Base-by-base conservation (phyloP, 2,888 invertebrate genomes). In the Drosophila ustulata region DNA sequence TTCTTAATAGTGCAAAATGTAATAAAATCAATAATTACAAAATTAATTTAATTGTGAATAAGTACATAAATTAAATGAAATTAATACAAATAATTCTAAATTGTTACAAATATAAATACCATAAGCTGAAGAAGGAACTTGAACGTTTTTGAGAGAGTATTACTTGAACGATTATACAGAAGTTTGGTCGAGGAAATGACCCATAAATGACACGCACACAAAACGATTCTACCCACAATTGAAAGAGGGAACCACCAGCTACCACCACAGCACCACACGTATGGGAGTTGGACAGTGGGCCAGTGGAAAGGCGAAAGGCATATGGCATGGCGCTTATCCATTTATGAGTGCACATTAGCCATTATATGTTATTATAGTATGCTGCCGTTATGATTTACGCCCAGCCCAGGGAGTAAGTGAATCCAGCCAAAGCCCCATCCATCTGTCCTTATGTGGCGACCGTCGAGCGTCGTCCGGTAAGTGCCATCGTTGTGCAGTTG, bases 401-500 rank as follows among this genome's bases (percentile, higher is more conserved):
- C 68, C 64, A 30, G 30, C 30, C 6, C 18, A 18, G 45, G 45
- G 43, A 51, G 55, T 26, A 47, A 45, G 55, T 41, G 53, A 49
- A 49, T 8, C 45, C 13, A 46, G 37, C 45, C 45, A 37, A 47
- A 25, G 18, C 56, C 56, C 11, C 34, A 65, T 11, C 45, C 53
- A 56, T 8, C 23, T 39, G 23, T 37, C 3, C 45, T 8, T 32
- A 18, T 18, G 18, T 1, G 18, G 28, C 34, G 34, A 9, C 63
- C 45, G 26, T 41, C 23, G 70, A 78, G 71, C 85, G 80, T 30
- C 78, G 85, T 80, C 89, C 77, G 76, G 84, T 89, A 86, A 88
- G 89, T 91, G 88, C 82, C 66, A 72, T 58, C 46, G 85, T 55
- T 91, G 91, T 90, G 90, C 91, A 91, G 84, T 82, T 91, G 83